These are phyloP conservation scores for Gymnogyps californianus DNA, from an alignment of 2,113 vertebrate genomes.

Conservation along the genomic window DNA sequence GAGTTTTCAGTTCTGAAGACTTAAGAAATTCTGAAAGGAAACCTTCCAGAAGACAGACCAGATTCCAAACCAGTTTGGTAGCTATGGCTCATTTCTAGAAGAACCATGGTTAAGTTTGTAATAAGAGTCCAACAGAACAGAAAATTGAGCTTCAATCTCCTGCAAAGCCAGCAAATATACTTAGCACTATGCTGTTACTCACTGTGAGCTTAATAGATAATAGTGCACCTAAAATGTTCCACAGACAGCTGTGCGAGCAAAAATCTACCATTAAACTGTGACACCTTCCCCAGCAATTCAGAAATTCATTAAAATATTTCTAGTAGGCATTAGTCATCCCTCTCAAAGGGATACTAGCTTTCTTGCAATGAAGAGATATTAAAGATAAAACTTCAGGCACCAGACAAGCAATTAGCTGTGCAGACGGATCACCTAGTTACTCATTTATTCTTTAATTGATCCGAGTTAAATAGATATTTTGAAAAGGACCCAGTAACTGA, in stretches of 20 bases:
- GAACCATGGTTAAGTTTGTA: not conserved
- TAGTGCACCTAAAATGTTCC: not conserved
- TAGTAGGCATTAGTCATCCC: not conserved
- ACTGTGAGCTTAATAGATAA: not conserved
- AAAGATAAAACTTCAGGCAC: not conserved
- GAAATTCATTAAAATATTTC: conserved; percentile 42
- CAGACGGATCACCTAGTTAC: not conserved
- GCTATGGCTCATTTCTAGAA: not conserved
- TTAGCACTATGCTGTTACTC: not conserved
- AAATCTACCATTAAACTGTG: conserved; percentile 29
- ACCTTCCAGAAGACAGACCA: not conserved
- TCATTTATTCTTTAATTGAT: conserved; percentile 13
- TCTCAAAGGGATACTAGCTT: conserved; percentile 5
- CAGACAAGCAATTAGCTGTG: conserved; percentile 9
- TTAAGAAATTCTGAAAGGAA: not conserved
- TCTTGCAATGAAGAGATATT: not conserved
- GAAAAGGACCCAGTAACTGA: not conserved
- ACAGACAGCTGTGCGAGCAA: conserved; percentile 18
- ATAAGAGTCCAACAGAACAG: not conserved
- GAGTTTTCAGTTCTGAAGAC: not conserved
- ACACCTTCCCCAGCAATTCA: conserved; percentile 17
- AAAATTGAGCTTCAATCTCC: not conserved
- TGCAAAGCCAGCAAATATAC: not conserved
- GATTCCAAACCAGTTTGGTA: not conserved
- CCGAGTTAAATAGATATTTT: not conserved